Base-by-base conservation (phyloP, 2,888 invertebrate species). In the Eupithecia exiguata region DNA sequence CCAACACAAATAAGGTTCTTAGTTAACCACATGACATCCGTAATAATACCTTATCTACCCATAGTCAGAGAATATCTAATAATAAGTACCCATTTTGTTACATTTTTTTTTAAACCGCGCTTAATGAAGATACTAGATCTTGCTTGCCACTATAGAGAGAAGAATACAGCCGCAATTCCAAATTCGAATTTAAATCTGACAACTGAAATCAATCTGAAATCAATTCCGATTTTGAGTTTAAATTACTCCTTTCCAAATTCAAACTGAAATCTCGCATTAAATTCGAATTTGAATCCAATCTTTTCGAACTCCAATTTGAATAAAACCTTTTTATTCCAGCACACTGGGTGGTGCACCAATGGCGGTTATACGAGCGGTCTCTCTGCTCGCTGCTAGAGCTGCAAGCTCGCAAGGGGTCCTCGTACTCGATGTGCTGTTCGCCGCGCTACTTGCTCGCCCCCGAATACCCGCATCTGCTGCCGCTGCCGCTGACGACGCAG, bases 321-420 rank as follows among this genome's bases (percentile, higher is more conserved):
- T 58, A 58, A 58, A 58, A 58, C 25, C 58, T 58, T 25, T 3
- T 14, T 5, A 58, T 70, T 84, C 2, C 92, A 93, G 94, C 93
- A 74, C 87, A 90, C 81, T 93, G 92, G 91, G 90, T 93, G 89
- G 88, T 92, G 65, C 91, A 91, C 82, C 93, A 93, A 81, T 94
- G 93, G 93, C 91, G 92, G 85, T 74, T 91, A 81, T 93, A 93
- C 91, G 92, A 94, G 89, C 91, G 91, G 80, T 93, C 93, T 75
- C 88, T 93, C 75, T 92, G 88, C 83, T 92, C 93, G 72, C 87
- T 93, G 78, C 88, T 93, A 80, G 93, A 92, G 88, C 87, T 90
- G 80, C 91, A 92, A 75, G 92, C 92, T 77, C 86, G 90, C 75
- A 92, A 92, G 84, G 89, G 90, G 43, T 72, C 71, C 0, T 79